Evolutionary conservation across 2,113 vertebrate genomes (phyloP).

Genomic region (Sceloporus undulatus): DNA sequence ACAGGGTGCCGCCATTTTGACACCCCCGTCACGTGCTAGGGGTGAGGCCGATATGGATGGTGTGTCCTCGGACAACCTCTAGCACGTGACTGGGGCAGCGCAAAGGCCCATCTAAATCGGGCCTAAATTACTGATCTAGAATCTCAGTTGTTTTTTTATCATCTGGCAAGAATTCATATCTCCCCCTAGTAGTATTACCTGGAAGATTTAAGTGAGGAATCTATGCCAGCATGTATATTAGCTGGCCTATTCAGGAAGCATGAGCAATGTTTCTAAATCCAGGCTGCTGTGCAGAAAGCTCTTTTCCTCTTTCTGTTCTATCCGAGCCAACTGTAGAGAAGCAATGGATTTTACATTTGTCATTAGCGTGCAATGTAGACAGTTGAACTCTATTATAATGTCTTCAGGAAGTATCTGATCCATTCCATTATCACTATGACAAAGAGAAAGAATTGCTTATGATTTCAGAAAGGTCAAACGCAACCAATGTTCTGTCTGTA

Average conservation of each 20-base stretch:
- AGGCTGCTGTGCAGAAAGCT: slow-evolving; percentile 63
- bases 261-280: slow-evolving; percentile 68
- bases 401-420: slow-evolving; percentile 82
- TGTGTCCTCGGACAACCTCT: too few relatives aligned
- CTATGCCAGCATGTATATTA: slow-evolving; percentile 8
- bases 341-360: slow-evolving; percentile 81
- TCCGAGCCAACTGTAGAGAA: slow-evolving; percentile 54
- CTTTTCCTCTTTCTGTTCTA: slow-evolving; percentile 64
- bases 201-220: background rate
- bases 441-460: slow-evolving; percentile 82
- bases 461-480: slow-evolving; percentile 83
- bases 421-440: slow-evolving; percentile 79
- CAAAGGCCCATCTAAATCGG: too few relatives aligned
- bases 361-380: slow-evolving; percentile 78
- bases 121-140: background rate
- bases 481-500: slow-evolving; percentile 73
- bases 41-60: too few relatives aligned
- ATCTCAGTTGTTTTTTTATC: too few relatives aligned
- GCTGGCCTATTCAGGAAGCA: slow-evolving; percentile 53
- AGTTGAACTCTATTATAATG: slow-evolving; percentile 83
- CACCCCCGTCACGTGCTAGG: too few relatives aligned
- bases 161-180: background rate
- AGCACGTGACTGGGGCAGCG: too few relatives aligned
- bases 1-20: too few relatives aligned
- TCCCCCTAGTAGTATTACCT: background rate